A percentile compares a stretch with the other conserved stretches of the same genome.
phyloP scores from a whole-genome alignment of 37 sponge, comb jelly and placozoan genomes.

The Geodia barretti region DNA sequence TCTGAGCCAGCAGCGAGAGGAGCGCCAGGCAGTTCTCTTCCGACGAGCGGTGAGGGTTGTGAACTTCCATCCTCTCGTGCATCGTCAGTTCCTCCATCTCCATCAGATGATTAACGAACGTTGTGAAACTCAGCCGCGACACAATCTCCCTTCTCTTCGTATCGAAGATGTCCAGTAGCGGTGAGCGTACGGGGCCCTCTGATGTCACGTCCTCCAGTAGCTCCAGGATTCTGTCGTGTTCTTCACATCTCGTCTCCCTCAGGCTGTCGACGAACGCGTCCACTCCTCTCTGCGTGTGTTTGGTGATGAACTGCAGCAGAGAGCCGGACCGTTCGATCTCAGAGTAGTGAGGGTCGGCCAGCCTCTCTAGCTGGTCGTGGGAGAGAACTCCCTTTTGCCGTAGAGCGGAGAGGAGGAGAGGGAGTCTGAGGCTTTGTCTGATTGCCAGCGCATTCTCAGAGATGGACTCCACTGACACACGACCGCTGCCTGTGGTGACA shows the following conservation, averaged over 20 bases:
- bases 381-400: not conserved
- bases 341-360: slow-evolving; percentile 3
- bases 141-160: not conserved
- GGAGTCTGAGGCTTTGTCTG: slow-evolving; percentile 8
- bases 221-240: slow-evolving; percentile 15
- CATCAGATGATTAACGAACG: slow-evolving; percentile 14
- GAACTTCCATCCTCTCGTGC: slow-evolving; percentile 24
- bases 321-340: slow-evolving; percentile 23
- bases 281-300: slow-evolving; percentile 3
- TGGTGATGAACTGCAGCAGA: slow-evolving; percentile 17
- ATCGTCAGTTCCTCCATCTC: not conserved
- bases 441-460: not conserved
- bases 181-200: not conserved
- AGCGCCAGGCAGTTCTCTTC: slow-evolving; percentile 29
- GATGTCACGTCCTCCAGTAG: slow-evolving; percentile 15
- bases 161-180: slow-evolving; percentile 24
- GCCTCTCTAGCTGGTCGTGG: not conserved
- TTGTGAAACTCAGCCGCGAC: not conserved
- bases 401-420: slow-evolving; percentile 19
- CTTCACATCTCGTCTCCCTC: slow-evolving; percentile 7
- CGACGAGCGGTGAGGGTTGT: slow-evolving; percentile 5
- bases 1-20: slow-evolving; percentile 16
- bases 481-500: too few species aligned
- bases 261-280: slow-evolving; percentile 22
- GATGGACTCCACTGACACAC: not conserved